These are phyloP conservation scores for Hanleya hanleyi DNA, from an alignment of 2,888 invertebrate genomes.

Conservation along the genomic window DNA sequence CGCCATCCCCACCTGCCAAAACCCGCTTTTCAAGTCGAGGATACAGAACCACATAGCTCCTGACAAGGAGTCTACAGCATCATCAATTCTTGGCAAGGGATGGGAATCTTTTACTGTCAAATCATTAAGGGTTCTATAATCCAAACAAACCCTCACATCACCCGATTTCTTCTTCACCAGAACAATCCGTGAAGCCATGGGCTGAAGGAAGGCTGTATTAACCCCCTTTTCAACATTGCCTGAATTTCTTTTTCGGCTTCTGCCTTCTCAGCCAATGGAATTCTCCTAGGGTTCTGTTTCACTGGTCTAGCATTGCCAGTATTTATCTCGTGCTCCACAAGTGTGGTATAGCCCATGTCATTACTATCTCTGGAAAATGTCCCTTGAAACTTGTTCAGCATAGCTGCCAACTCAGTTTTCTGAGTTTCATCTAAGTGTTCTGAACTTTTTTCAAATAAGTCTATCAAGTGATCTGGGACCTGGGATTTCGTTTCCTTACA, in stretches of 20 bases:
- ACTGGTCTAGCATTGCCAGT: conserved; percentile 9
- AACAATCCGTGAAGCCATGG: conserved; percentile 68
- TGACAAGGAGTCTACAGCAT: conserved; percentile 19
- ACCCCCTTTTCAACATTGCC: conserved; percentile 16
- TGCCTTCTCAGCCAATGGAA: conserved; percentile 9
- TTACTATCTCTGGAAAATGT: background rate
- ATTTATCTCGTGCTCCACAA: conserved; percentile 10
- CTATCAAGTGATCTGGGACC: background rate
- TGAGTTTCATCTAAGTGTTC: background rate
- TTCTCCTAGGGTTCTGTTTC: conserved; percentile 10
- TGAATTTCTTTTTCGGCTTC: conserved; percentile 8
- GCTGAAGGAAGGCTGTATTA: conserved; percentile 46
- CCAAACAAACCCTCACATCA: conserved; percentile 46
- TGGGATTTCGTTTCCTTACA: too few relatives aligned
- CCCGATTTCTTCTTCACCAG: conserved; percentile 69
- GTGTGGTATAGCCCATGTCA: conserved; percentile 8
- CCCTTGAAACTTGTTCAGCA: conserved; percentile 11
- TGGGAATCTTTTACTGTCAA: conserved; percentile 22
- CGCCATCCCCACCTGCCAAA: conserved; percentile 46
- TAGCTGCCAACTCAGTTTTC: background rate
- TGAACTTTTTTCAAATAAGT: too few relatives aligned
- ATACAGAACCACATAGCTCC: conserved; percentile 19
- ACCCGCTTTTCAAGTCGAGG: conserved; percentile 22
- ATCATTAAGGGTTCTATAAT: conserved; percentile 50
- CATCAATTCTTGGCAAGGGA: conserved; percentile 25